Conservation (phyloP, 2,888 invertebrate genomes). For the Andrena praecox region DNA sequence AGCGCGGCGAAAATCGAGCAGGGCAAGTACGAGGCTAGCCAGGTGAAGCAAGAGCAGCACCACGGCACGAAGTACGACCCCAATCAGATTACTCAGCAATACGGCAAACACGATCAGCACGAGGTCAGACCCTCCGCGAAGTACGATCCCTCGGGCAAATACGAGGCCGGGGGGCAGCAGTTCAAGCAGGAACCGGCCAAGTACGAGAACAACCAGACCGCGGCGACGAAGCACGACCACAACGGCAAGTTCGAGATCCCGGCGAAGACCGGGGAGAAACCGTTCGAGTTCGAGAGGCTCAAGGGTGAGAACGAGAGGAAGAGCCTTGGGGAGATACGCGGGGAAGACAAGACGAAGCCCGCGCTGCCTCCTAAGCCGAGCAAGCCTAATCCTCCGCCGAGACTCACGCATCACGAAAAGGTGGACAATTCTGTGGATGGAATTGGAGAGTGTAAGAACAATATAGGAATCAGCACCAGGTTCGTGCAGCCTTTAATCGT, state of each 20-base stretch:
- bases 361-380: constrained; percentile 93
- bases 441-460: constrained; percentile 68
- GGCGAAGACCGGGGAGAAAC: constrained; percentile 76
- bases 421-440: constrained; percentile 70
- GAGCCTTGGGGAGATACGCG: constrained; percentile 72
- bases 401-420: constrained; percentile 82
- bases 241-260: constrained; percentile 78
- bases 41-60: constrained; percentile 67
- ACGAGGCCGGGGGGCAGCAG: constrained; percentile 54
- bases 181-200: constrained; percentile 73
- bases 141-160: constrained; percentile 69
- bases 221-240: constrained; percentile 75
- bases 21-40: constrained; percentile 64
- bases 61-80: constrained; percentile 58
- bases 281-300: constrained; percentile 79
- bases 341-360: constrained; percentile 87
- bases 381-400: constrained; percentile 83
- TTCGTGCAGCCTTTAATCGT: constrained; percentile 53
- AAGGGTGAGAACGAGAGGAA: constrained; percentile 77
- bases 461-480: constrained; percentile 73
- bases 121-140: constrained; percentile 66
- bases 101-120: constrained; percentile 75
- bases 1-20: constrained; percentile 73
- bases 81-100: constrained; percentile 70
- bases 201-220: constrained; percentile 63